Conservation (phyloP, 1,140 invertebrate genomes). For the Latrodectus geometricus region DNA sequence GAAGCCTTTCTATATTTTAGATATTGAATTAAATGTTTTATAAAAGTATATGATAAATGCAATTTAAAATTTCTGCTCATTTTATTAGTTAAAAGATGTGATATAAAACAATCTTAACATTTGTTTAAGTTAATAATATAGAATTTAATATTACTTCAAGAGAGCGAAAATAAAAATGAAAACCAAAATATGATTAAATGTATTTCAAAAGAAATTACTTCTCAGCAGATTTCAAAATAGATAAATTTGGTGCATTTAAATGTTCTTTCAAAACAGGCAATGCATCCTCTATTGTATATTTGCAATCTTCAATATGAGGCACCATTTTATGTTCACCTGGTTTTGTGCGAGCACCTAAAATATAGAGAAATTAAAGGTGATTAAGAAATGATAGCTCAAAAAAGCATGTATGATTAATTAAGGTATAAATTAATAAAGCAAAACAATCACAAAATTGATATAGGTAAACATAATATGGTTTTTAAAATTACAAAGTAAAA, state of each 20-base stretch:
- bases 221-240: constrained; percentile 47
- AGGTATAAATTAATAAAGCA: not conserved
- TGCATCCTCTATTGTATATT: constrained; percentile 39
- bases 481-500: not conserved
- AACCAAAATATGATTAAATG: not conserved
- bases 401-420: too few relatives aligned
- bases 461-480: not conserved
- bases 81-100: too few relatives aligned
- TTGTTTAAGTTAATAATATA: too few relatives aligned
- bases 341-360: constrained; percentile 13
- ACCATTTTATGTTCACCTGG: not conserved
- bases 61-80: too few relatives aligned
- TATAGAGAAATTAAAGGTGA: not conserved
- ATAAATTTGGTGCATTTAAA: constrained; percentile 17
- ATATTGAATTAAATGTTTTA: too few relatives aligned
- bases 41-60: too few relatives aligned
- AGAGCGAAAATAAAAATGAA: not conserved
- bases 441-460: not conserved
- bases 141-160: too few relatives aligned
- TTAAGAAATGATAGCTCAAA: too few relatives aligned
- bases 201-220: constrained; percentile 7
- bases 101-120: too few relatives aligned
- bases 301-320: constrained; percentile 7
- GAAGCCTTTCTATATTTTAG: too few relatives aligned
- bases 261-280: constrained; percentile 15